phyloP scores from a whole-genome alignment of 2,888 invertebrate genomes.

The Holacanthella duospinosa region DNA sequence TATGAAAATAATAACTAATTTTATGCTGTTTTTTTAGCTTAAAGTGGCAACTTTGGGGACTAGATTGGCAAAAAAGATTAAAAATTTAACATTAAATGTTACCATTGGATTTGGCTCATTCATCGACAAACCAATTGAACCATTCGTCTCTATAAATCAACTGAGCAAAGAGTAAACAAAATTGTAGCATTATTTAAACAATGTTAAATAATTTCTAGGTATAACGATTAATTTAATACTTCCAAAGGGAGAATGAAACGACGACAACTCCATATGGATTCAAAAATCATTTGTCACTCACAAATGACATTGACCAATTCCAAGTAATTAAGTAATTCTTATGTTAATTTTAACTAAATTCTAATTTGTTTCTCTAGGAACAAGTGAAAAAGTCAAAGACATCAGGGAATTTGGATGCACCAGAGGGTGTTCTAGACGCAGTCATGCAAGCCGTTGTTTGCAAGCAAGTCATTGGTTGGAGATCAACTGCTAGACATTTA shows the following conservation, averaged over 20 bases:
- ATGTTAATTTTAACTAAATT: background rate
- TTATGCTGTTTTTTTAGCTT: slow-evolving; percentile 38
- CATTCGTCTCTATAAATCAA: slow-evolving; percentile 42
- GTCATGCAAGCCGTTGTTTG: slow-evolving; percentile 97
- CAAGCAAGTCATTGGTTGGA: slow-evolving; percentile 49
- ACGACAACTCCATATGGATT: slow-evolving; percentile 52
- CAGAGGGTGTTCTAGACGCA: slow-evolving; percentile 98
- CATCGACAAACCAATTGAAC: slow-evolving; percentile 47
- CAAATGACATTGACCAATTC: slow-evolving; percentile 44
- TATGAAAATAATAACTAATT: background rate
- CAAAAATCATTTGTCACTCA: slow-evolving; percentile 47
- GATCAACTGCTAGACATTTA: slow-evolving; percentile 5
- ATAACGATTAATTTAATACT: too few relatives aligned
- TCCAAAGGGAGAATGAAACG: slow-evolving; percentile 17
- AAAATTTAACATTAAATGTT: slow-evolving; percentile 45
- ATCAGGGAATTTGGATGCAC: slow-evolving; percentile 93
- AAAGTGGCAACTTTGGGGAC: slow-evolving; percentile 44
- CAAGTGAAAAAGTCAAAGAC: slow-evolving; percentile 73
- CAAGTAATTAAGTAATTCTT: slow-evolving; percentile 39
- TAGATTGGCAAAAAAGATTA: slow-evolving; percentile 40
- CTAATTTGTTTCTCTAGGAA: slow-evolving; percentile 43
- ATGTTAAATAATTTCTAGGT: background rate
- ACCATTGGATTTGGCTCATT: slow-evolving; percentile 44
- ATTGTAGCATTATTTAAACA: background rate
- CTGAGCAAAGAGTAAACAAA: background rate